Base-by-base conservation (phyloP, 2,888 invertebrate genomes). In the Tetanocera ferruginea region DNA sequence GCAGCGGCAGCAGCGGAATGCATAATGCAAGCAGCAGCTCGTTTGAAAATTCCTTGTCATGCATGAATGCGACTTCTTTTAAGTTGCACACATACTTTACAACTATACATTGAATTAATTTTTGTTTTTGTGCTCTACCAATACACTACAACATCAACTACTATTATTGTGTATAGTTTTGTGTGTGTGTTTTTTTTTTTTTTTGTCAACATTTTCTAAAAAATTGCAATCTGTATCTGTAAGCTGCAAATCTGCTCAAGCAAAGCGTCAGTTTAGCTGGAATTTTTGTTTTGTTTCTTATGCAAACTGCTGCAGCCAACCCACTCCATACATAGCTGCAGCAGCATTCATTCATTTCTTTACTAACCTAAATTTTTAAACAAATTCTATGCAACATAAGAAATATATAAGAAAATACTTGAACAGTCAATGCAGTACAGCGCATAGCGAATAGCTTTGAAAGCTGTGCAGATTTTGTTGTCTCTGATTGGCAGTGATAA, bases 321-420 rank as follows among this genome's bases (percentile, higher is more conserved):
- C 9, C 17, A 43, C 8, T 5, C 66, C 37, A 19, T 2, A 37
- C 37, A 31, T 3, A 6, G 9, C 57, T 25, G 3, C 52, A 49
- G 9, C 49, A 9, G 55, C 66, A 37, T 23, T 55, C 25, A 60
- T 25, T 34, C 6, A 43, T 43, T 67, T 43, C 31, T 67, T 67
- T 37, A 43, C 67, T 67, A 43, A 43, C 67, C 67, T 67, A 81
- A 78, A 55, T 78, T 80, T 76, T 55, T 37, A 78, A 83, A 84
- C 82, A 81, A 85, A 85, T 82, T 83, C 82, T 83, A 82, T 82
- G 84, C 79, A 85, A 83, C 81, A 23, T 11, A 43, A 23, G 83
- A 83, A 85, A 85, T 86, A 86, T 85, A 86, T 85, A 85, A 85
- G 86, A 84, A 85, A 85, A 85, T 85, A 83, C 83, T 85, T 85